phyloP scores from a whole-genome alignment of 2,113 vertebrate species.

The Zeus faber region DNA sequence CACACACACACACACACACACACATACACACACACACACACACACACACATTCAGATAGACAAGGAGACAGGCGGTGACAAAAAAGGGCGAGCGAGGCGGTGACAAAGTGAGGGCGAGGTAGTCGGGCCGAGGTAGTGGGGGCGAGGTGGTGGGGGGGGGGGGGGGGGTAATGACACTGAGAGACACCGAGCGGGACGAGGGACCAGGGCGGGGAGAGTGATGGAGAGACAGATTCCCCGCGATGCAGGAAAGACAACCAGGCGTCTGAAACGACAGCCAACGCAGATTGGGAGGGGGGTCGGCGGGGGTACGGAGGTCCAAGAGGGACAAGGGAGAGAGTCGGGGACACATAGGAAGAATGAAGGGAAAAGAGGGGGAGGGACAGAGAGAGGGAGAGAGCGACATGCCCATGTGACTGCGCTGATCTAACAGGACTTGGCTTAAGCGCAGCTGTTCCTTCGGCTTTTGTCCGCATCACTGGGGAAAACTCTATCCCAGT shows the following conservation, averaged over 20 bases:
- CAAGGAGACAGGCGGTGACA: too few relatives aligned
- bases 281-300: neutral
- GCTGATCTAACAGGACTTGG: constrained; percentile 70
- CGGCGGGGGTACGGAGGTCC: neutral
- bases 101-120: too few relatives aligned
- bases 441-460: constrained; percentile 76
- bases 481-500: constrained; percentile 75
- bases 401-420: constrained; percentile 51
- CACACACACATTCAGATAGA: too few relatives aligned
- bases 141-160: too few relatives aligned
- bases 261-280: neutral
- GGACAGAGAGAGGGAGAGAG: constrained; percentile 26
- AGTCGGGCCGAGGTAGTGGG: too few relatives aligned
- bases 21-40: too few relatives aligned
- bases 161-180: constrained; percentile 27
- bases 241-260: neutral
- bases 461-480: constrained; percentile 64
- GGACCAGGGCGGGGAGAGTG: too few relatives aligned
- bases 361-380: constrained; percentile 15
- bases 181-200: constrained; percentile 12
- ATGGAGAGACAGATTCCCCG: neutral
- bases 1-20: too few relatives aligned
- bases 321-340: neutral
- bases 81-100: too few relatives aligned
- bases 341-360: neutral